Evolutionary conservation across 2,888 invertebrate species (phyloP), one percentile per base, ranked within the genome.

Genomic region (Shargacucullia verbasci): DNA sequence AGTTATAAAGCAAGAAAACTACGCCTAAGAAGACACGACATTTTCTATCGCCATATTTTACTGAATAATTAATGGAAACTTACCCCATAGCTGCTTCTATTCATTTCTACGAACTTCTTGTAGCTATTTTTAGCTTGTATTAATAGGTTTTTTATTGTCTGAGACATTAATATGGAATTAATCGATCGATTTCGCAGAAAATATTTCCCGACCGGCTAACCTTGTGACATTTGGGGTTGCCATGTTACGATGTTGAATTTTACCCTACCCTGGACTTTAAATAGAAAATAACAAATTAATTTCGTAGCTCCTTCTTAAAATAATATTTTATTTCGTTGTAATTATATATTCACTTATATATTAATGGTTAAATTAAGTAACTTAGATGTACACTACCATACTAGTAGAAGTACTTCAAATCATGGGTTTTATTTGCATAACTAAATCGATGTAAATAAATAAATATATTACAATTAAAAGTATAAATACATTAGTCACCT

Each of bases 81-180:
- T 84, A 92, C 92, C 90, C 81, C 79, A 50, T 67, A 81, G 67
- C 73, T 77, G 66, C 66, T 87, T 49, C 78, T 81, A 60, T 85
- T 88, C 73, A 81, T 84, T 37, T 88, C 84, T 52, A 86, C 40
- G 13, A 87, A 75, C 47, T 70, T 82, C 65, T 75, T 87, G 64
- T 85, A 92, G 64, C 81, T 86, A 61, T 84, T 81, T 59, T 78
- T 86, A 20, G 82, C 90, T 62, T 80, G 78, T 45, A 79, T 79
- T 47, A 92, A 70, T 70, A 90, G 60, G 65, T 88, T 88, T 84
- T 88, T 92, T 67, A 92, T 83, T 56, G 80, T 78, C 53, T 76
- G 79, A 83, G 84, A 83, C 91, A 92, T 92, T 83, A 80, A 80
- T 45, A 47, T 10, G 10, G 68, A 62, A 59, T 55, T 50, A 60